Evolutionary conservation across 2,888 invertebrate species (phyloP).

Genomic region (Pemphredon lugubris): DNA sequence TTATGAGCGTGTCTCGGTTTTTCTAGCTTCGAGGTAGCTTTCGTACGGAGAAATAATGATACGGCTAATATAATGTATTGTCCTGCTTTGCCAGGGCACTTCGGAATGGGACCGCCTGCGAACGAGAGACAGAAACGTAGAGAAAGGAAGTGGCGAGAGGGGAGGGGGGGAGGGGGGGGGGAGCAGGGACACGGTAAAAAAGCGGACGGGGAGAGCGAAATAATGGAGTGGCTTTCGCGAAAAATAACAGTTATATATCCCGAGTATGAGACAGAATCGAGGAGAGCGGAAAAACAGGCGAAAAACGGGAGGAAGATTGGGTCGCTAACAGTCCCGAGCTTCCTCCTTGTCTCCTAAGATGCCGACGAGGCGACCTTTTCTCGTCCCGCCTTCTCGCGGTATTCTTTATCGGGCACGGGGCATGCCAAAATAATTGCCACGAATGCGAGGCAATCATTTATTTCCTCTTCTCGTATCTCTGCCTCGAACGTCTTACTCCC

Average conservation of each 20-base stretch:
- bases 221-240: constrained; percentile 75
- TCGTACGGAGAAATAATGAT: constrained; percentile 75
- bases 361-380: constrained; percentile 58
- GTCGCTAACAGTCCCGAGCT: constrained; percentile 74
- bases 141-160: constrained; percentile 41
- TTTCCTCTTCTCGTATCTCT: not conserved
- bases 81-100: constrained; percentile 73
- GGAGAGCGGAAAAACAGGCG: constrained; percentile 71
- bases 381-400: constrained; percentile 35
- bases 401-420: constrained; percentile 21
- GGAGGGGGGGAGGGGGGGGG: constrained; percentile 39
- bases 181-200: constrained; percentile 46
- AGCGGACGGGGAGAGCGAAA: constrained; percentile 59
- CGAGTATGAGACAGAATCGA: constrained; percentile 69
- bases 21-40: constrained; percentile 67
- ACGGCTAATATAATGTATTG: constrained; percentile 77
- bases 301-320: constrained; percentile 72
- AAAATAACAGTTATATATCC: constrained; percentile 77
- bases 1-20: constrained; percentile 71
- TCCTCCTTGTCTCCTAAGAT: constrained; percentile 64
- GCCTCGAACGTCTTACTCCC: constrained; percentile 4
- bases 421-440: constrained; percentile 18
- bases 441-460: constrained; percentile 28
- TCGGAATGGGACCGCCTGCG: constrained; percentile 65
- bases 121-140: constrained; percentile 30